Evolutionary conservation across 2,888 invertebrate genomes (phyloP), one percentile per base, ranked within the genome.

Genomic region (Lagria hirta): DNA sequence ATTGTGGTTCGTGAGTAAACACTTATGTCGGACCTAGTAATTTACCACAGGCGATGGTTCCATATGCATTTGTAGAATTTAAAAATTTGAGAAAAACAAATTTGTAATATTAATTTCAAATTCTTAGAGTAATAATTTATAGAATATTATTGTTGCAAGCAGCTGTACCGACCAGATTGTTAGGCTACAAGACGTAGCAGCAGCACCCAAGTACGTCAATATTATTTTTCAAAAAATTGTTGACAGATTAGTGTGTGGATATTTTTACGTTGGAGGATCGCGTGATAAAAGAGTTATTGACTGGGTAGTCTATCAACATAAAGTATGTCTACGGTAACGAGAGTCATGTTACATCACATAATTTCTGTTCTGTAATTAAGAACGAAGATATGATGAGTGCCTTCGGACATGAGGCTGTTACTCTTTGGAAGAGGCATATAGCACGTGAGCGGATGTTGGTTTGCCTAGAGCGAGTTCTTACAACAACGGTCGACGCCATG

Each of bases 321-420:
- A 68, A 64, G 53, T 62, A 63, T 54, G 52, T 55, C 60, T 52
- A 48, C 49, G 40, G 58, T 64, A 65, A 62, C 60, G 60, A 63
- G 64, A 61, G 54, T 64, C 64, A 57, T 57, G 58, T 65, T 64
- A 60, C 64, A 62, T 64, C 65, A 64, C 61, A 65, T 68, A 64
- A 61, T 66, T 66, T 62, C 63, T 62, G 55, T 51, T 41, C 55
- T 58, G 64, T 67, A 68, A 68, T 68, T 68, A 68, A 68, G 58
- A 58, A 55, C 54, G 54, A 44, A 56, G 48, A 52, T 58, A 57
- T 52, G 56, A 56, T 49, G 55, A 55, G 54, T 54, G 55, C 54
- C 54, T 36, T 52, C 50, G 43, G 54, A 52, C 49, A 53, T 46
- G 52, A 53, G 49, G 55, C 48, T 51, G 24, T 21, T 33, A 15